Evolutionary conservation across 2,888 invertebrate genomes (phyloP), one percentile per base, ranked within the genome.

Genomic region (Tricholauxania praeusta): DNA sequence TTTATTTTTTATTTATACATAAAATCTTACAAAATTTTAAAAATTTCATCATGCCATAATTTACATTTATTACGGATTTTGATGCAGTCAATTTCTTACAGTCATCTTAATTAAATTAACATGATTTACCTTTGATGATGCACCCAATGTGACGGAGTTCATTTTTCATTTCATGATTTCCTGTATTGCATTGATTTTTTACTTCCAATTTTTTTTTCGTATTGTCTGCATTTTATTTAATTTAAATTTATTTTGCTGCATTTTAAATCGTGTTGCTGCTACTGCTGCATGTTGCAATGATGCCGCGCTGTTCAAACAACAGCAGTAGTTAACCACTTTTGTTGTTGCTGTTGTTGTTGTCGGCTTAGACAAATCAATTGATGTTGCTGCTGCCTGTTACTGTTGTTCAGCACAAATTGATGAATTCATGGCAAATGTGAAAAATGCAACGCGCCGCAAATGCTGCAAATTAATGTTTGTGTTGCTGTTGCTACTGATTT

Each of bases 331-430:
- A 39, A 39, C 1, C 10, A 39, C 10, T 39, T 52, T 53, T 10
- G 39, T 39, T 39, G 39, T 39, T 8, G 55, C 12, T 47, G 55
- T n/a, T 65, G 28, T 15, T 52, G 28, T 52, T 19, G 22, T 51
- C 51, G 22, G 52, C 48, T 22, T 48, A 59, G 57, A 68, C 68
- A 68, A 59, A 59, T 68, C 68, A 68, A 68, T 68, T 68, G 68
- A 48, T 49, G 59, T 49, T 10, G 22, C 7, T 32, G 39, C 53
- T 39, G 39, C n/a, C 66, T 39, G 39, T 39, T 39, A 39, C 39
- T 39, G 39, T 39, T 39, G 39, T 39, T 39, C 39, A 39, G 39
- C 39, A 39, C 39, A 39, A 57, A 68, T 59, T 68, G 68, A 68
- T 68, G 57, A 68, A 68, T 68, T 68, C 49, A 48, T 68, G 59